Percentiles rank a stretch among this genome's conserved stretches.
These are phyloP conservation scores for Cryptocheilus praepositus DNA, from an alignment of 2,888 invertebrate genomes.

Conservation along the genomic window DNA sequence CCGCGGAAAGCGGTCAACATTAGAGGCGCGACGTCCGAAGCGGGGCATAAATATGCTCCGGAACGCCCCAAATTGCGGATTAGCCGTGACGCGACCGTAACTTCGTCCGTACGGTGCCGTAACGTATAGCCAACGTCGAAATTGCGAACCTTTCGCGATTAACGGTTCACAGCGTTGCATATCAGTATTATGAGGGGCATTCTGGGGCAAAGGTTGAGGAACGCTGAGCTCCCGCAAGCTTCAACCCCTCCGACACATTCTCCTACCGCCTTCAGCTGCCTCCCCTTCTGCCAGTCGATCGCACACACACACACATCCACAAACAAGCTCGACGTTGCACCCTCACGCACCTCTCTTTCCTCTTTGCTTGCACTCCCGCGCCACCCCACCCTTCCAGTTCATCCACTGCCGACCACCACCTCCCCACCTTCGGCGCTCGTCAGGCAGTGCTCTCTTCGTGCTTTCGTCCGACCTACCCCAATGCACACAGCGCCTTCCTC, in stretches of 20 bases:
- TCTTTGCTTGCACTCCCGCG: conserved; percentile 17
- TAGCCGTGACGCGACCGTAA: conserved; percentile 11
- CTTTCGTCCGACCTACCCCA: conserved; percentile 72
- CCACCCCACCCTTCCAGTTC: conserved; percentile 23
- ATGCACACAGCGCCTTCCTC: conserved; percentile 44
- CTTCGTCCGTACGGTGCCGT: conserved; percentile 18
- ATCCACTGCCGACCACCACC: conserved; percentile 19
- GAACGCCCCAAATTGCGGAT: conserved; percentile 51
- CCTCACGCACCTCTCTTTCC: conserved; percentile 17
- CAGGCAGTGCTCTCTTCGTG: conserved; percentile 58
- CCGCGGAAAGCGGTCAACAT: no score
- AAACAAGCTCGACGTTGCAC: conserved; percentile 5
- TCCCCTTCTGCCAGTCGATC: not conserved
- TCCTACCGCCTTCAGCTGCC: conserved; percentile 28
- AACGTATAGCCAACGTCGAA: conserved; percentile 48
- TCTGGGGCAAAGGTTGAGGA: conserved; percentile 74
- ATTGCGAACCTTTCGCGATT: conserved; percentile 61
- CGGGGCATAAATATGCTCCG: conserved; percentile 48
- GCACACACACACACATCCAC: not conserved
- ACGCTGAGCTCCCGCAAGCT: conserved; percentile 59
- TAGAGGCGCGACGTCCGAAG: not conserved
- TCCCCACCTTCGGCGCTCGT: conserved; percentile 48
- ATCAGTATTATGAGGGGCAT: conserved; percentile 65
- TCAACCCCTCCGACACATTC: conserved; percentile 33
- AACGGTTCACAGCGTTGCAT: conserved; percentile 62